Conservation (phyloP, 2,888 invertebrate species). For the Nysson spinosus region DNA sequence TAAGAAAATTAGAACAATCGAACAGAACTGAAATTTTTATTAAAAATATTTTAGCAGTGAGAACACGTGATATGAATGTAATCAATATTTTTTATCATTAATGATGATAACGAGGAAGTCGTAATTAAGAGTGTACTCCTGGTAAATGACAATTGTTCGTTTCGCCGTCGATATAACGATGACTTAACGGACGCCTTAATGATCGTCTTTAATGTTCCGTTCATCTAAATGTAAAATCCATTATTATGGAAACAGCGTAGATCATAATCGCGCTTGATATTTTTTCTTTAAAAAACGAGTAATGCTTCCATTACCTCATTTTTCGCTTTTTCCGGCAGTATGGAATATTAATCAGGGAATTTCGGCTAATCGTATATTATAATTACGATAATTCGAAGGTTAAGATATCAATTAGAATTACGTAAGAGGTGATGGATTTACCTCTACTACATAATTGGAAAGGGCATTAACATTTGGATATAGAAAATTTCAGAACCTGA, state of each 20-base stretch:
- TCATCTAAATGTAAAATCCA: constrained; percentile 9
- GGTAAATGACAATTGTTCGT: neutral
- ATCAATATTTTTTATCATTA: too few relatives aligned
- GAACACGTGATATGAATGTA: too few relatives aligned
- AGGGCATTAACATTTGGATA: too few relatives aligned
- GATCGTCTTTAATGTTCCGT: neutral
- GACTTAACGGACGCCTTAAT: neutral
- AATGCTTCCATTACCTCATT: too few relatives aligned
- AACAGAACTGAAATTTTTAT: too few relatives aligned
- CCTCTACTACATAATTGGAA: too few relatives aligned
- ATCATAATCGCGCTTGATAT: constrained; percentile 12
- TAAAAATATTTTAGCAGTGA: too few relatives aligned
- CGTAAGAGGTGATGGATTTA: too few relatives aligned
- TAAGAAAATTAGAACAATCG: too few relatives aligned
- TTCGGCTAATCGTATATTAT: constrained; percentile 35
- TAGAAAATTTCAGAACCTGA: too few relatives aligned
- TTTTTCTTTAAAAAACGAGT: constrained; percentile 15
- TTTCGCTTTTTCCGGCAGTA: neutral
- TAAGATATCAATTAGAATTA: constrained; percentile 24
- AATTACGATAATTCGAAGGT: constrained; percentile 37
- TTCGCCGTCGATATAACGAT: neutral
- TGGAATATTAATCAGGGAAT: constrained; percentile 38
- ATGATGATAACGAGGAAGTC: too few relatives aligned
- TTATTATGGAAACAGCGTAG: constrained; percentile 1
- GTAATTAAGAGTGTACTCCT: too few relatives aligned